Base-by-base conservation (phyloP, 2,888 invertebrate species). In the Smittia aterrima region DNA sequence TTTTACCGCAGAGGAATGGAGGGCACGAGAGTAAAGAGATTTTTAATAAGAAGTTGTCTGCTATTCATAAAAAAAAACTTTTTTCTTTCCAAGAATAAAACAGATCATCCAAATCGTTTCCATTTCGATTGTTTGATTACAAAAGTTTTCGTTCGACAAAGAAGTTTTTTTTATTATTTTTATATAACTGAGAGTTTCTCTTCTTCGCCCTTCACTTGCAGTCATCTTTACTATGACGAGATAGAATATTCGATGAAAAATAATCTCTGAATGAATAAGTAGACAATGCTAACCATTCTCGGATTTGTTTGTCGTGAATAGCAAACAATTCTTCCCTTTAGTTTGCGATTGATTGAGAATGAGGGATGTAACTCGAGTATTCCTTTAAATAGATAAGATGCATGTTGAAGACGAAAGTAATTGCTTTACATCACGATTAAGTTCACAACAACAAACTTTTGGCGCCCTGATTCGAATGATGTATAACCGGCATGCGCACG, bases 391-490 rank as follows among this genome's bases (percentile, higher is more conserved):
- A 47, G n/a, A 6, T 47, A 32, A 32, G 47, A 2, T 11, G 16
- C 9, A 47, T 6, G 11, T 13, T 11, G 47, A n/a, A 47, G 47
- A 47, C 4, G 11, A 47, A 11, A 47, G 11, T 47, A n/a, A 47
- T 47, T 47, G 47, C 16, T 2, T 6, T 6, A 47, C 47, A 47
- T 47, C 3, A 22, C 58, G n/a, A 58, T 20, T 22, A 58, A 58
- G 58, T 58, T 58, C 27, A 58, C 72, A 72, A 72, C 58, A 62
- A 72, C 32, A 72, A 72, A 72, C 72, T 54, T 53, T 72, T 72
- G 72, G 72, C 72, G 72, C 72, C 72, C 72, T 62, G 62, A 62
- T 22, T 58, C 25, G 54, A 47, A 70, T 70, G 18, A 25, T 70
- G 25, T 16, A n/a, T 6, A 16, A 13, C 13, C 18, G 53, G 11